phyloP scores from a whole-genome alignment of 1,140 invertebrate genomes.

The Laupala kohalensis region DNA sequence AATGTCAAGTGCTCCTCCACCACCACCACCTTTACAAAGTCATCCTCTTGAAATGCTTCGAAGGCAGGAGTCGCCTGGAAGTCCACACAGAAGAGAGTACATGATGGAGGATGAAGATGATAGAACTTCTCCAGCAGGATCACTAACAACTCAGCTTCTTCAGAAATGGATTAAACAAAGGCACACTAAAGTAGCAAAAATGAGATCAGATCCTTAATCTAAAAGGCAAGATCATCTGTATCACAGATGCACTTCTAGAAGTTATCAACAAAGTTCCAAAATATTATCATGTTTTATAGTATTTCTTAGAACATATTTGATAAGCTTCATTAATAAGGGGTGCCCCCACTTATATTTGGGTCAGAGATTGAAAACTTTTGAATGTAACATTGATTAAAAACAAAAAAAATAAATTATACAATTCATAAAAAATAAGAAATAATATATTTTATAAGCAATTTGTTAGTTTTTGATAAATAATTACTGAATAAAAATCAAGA shows the following conservation, averaged over 20 bases:
- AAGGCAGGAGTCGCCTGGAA: neutral
- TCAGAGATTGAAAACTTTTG: too few relatives aligned
- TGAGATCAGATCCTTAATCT: constrained; percentile 10
- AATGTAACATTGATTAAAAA: neutral
- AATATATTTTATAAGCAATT: too few relatives aligned
- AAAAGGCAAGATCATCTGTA: neutral
- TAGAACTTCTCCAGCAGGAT: neutral
- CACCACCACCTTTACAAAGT: constrained; percentile 1
- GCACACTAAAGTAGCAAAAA: constrained; percentile 3
- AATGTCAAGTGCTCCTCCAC: neutral
- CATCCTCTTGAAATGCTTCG: neutral
- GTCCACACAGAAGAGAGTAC: neutral
- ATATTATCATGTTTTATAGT: neutral
- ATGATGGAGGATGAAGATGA: neutral
- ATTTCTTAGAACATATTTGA: too few relatives aligned
- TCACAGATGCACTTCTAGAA: neutral
- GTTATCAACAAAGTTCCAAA: neutral
- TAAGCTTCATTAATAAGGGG: too few relatives aligned
- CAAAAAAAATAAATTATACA: neutral
- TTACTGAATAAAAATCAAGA: too few relatives aligned
- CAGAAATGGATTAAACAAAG: constrained; percentile 10
- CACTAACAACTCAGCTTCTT: constrained; percentile 9
- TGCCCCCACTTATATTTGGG: too few relatives aligned
- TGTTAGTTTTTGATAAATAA: too few relatives aligned
- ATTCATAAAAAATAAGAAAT: neutral